Evolutionary conservation across 2,797 vertebrate species (phyloP), one percentile per base, ranked within the genome.

Genomic region (Hephaestus fuliginosus): DNA sequence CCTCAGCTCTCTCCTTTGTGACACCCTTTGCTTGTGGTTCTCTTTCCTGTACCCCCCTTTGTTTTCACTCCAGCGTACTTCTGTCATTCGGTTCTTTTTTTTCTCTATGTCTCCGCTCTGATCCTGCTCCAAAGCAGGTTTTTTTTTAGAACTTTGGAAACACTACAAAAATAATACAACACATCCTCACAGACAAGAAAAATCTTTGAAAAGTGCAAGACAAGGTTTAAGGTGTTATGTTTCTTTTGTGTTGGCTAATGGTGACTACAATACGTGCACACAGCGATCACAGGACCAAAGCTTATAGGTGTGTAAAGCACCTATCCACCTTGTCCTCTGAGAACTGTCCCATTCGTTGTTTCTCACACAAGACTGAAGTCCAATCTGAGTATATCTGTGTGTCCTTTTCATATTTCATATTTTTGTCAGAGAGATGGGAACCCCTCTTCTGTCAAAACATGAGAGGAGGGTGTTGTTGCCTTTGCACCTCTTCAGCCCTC

Each of bases 401-500:
- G 3, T n/a, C 11, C 1, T 43, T 15, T 36, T n/a, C 43, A 39
- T 4, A 39, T 39, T 39, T 39, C 15, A 60, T 41, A n/a, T 57
- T 33, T 56, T 33, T 46, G 25, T 65, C 1, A 5, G 18, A 15
- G 41, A 25, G 39, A 52, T 30, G 12, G 49, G 25, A 74, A 74
- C 30, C 44, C 6, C 28, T 55, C 46, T 20, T 18, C 30, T 14
- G 77, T 78, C 46, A 64, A 61, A 58, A 68, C 22, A 57, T 53
- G 36, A 52, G 2, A 74, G 48, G 60, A 58, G 65, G 25, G 46
- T 61, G 18, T 58, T 51, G 30, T 70, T 2, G 1, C 48, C 62
- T 76, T 51, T 39, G n/a, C 51, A 71, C 20, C 53, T 64, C 30
- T 20, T 52, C 53, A 28, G 51, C 44, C n/a, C 39, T 39, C 74